Evolutionary conservation across 2,797 vertebrate genomes (phyloP), one percentile per base, ranked within the genome.

Genomic region (Cuniculus paca): DNA sequence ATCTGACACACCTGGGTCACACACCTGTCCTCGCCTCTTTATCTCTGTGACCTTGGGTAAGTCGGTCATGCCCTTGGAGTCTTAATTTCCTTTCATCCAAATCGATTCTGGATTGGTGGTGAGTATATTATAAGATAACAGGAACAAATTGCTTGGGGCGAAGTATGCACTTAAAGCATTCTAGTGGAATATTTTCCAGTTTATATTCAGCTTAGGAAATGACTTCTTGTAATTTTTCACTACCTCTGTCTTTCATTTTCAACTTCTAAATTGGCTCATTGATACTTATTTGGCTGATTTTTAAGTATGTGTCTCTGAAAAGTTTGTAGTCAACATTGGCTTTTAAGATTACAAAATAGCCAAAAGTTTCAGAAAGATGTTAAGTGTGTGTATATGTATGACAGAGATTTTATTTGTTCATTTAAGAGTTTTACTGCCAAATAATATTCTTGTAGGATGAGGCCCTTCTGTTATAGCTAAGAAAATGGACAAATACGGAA

Each of bases 331-430:
- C 54, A 52, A 75, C 19, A 95, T 2, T 72, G 26, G 70, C n/a
- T 75, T 93, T 65, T 95, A 74, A 75, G 87, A 52, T 88, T 60
- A n/a, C 6, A 90, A 94, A 94, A 92, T 24, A 79, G 42, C 36
- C 94, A 79, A 42, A n/a, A 4, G 11, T 68, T 91, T 94, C 50
- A 78, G 54, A 88, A 80, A 92, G 31, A 34, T 24, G 31, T 48
- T 74, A 24, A 36, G 2, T 45, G 10, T 45, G 28, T 82, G 22
- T 52, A 6, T 17, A 39, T 39, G 11, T 50, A 39, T 65, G 31
- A 31, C 26, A 75, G 28, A 26, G 6, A 36, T 85, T 96, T 85
- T 39, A 16, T 91, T 87, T 93, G 42, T 81, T 87, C 28, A 6
- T 61, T 14, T n/a, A 24, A 56, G 16, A 63, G 39, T 80, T 93